These are phyloP conservation scores for Ispidina picta DNA, from an alignment of 2,797 vertebrate species.

Conservation along the genomic window DNA sequence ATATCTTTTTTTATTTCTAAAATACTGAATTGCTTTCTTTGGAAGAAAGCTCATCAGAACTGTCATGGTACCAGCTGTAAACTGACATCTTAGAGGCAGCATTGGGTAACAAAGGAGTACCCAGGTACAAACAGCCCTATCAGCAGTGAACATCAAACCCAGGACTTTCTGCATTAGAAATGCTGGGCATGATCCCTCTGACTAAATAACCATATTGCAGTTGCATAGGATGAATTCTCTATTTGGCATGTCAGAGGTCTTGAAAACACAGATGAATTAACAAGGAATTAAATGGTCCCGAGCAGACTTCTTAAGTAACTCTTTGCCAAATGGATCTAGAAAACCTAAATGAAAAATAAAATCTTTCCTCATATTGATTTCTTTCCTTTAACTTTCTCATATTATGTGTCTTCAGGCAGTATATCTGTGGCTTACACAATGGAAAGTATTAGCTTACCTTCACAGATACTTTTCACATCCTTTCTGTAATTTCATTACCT, in stretches of 20 bases:
- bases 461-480: constrained; percentile 71
- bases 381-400: constrained; percentile 62
- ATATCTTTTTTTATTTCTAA: background rate
- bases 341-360: constrained; percentile 55
- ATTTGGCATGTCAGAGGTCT: background rate
- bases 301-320: constrained; percentile 30
- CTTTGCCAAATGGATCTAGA: constrained; percentile 42
- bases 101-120: background rate
- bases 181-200: background rate
- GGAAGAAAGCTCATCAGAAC: background rate
- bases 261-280: background rate
- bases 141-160: background rate
- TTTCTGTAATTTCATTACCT: constrained; percentile 72
- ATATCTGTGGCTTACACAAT: constrained; percentile 59
- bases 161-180: background rate
- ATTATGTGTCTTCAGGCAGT: constrained; percentile 59
- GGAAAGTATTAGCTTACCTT: constrained; percentile 69
- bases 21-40: background rate
- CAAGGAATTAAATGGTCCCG: background rate
- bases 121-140: background rate
- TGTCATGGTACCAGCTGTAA: background rate
- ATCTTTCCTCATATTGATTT: constrained; percentile 60
- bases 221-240: background rate
- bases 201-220: background rate
- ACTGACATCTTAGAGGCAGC: constrained; percentile 25